Evolutionary conservation across 2,797 vertebrate genomes (phyloP), one percentile per base, ranked within the genome.

Genomic region (Sebastes goodei): DNA sequence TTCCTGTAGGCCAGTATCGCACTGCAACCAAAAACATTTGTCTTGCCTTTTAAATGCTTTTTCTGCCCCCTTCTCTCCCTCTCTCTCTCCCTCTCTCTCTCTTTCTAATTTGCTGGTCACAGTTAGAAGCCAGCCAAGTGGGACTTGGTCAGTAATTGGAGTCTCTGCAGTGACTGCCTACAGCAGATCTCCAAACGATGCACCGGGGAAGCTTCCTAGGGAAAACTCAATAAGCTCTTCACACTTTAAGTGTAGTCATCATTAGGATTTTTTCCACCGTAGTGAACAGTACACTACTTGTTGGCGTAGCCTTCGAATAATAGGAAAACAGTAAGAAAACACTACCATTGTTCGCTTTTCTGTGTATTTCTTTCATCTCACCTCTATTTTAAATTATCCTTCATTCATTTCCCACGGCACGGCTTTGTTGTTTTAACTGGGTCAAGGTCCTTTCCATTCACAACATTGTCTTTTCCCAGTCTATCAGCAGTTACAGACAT

Each of bases 131-230:
- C 92, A 93, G 90, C 86, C 90, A 86, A 86, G 86, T 94, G 94
- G 94, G 94, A 95, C 92, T 88, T 89, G 88, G 92, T 91, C 93
- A 90, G 93, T 95, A 96, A 96, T 95, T 95, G 93, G 94, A 94
- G 92, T 94, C 93, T 95, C 84, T 92, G 91, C 92, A 93, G 93
- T 88, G 92, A 84, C 88, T 93, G 92, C 89, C 89, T 93, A 79
- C 87, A 94, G 94, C 92, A 93, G 73, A 78, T 92, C 90, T 88
- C 90, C 86, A 83, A 94, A 92, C 21, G 82, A 94, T 92, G 88
- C 94, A 94, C 92, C 38, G 71, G 92, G 90, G 93, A 94, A 87
- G 76, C 79, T 90, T 93, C 86, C 85, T 56, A 73, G 82, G 91
- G 84, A 92, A 94, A 95, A 89, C 92, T 91, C 91, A 92, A 92